Percentiles rank a stretch among this genome's conserved stretches.
These are phyloP conservation scores for Synanceia verrucosa DNA, from an alignment of 2,797 vertebrate species.

Conservation along the genomic window DNA sequence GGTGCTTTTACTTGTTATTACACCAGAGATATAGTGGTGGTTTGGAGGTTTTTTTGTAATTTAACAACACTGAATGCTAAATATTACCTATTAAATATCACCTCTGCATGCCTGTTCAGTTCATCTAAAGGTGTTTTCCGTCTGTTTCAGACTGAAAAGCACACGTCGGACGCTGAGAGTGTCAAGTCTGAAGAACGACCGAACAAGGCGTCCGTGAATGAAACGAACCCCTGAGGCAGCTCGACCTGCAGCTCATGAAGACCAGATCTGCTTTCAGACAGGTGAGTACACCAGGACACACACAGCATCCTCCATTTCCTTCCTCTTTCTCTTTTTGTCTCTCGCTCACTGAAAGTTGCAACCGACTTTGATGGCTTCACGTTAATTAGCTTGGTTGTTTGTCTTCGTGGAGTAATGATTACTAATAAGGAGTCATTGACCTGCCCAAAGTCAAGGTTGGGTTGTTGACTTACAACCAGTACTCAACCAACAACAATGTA, in stretches of 20 bases:
- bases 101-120: neutral
- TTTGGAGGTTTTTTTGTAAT: too few species aligned
- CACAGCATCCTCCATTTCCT: neutral
- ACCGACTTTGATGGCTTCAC: slow-evolving; percentile 6
- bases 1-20: too few species aligned
- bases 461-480: too few species aligned
- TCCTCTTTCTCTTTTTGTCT: neutral
- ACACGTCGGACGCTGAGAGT: neutral
- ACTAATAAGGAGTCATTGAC: too few species aligned
- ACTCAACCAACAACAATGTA: too few species aligned
- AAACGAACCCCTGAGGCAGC: neutral
- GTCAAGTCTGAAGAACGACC: neutral
- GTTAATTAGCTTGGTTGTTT: slow-evolving; percentile 24
- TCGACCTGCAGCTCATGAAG: neutral
- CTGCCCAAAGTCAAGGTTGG: too few species aligned
- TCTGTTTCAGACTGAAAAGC: slow-evolving; percentile 38
- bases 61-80: neutral
- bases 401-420: too few species aligned
- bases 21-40: too few species aligned
- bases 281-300: slow-evolving; percentile 38
- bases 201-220: neutral
- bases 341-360: slow-evolving; percentile 23
- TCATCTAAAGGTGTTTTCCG: neutral
- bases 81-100: neutral
- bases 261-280: neutral